Evolutionary conservation across 2,797 vertebrate species (phyloP).

Genomic region (Otolemur crassicaudatus): DNA sequence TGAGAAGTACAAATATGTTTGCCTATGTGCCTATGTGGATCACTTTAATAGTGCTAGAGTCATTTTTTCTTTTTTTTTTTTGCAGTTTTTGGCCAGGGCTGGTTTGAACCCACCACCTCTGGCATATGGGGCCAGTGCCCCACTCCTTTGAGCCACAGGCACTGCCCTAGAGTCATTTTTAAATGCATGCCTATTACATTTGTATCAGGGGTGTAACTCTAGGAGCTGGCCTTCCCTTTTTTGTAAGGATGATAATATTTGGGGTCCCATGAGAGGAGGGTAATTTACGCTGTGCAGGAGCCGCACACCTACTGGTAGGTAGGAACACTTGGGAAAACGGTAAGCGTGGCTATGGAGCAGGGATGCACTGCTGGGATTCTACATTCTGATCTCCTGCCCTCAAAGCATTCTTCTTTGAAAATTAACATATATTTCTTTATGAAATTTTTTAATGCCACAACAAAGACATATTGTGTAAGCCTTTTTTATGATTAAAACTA

Average conservation of each 20-base stretch:
- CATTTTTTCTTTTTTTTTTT: too few relatives aligned
- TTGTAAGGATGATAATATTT: not conserved
- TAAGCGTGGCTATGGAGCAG: not conserved
- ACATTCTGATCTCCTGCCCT: not conserved
- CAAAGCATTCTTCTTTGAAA: not conserved
- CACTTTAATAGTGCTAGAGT: too few relatives aligned
- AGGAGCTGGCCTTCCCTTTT: not conserved
- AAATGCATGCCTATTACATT: too few relatives aligned
- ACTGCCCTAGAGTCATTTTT: too few relatives aligned
- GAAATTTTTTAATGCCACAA: not conserved
- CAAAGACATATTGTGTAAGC: not conserved
- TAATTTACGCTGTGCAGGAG: not conserved
- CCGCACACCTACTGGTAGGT: not conserved
- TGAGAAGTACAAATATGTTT: too few relatives aligned
- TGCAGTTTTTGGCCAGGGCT: too few relatives aligned
- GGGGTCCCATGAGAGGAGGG: too few relatives aligned
- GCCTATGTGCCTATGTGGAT: too few relatives aligned
- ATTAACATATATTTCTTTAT: not conserved
- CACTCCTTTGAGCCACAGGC: too few relatives aligned
- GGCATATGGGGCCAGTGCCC: too few relatives aligned
- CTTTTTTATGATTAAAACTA: constrained; percentile 37
- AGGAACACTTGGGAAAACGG: not conserved
- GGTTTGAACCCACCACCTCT: too few relatives aligned
- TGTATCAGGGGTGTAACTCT: not conserved
- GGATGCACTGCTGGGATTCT: not conserved